Percentiles rank a stretch among this genome's conserved stretches.
Evolutionary conservation across 2,888 invertebrate species (phyloP).

Genomic region (Busseola fusca): DNA sequence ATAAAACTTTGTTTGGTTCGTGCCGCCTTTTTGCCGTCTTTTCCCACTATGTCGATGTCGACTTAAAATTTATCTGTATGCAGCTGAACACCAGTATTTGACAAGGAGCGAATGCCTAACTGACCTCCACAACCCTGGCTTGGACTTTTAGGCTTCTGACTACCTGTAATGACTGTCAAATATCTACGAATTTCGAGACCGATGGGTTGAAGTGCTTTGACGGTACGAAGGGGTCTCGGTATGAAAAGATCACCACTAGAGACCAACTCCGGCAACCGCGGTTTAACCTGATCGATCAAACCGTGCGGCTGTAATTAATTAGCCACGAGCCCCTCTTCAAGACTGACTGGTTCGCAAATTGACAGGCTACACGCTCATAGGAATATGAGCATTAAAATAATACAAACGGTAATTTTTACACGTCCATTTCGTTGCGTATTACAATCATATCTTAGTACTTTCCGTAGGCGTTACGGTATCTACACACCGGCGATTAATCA

Average conservation of each 20-base stretch:
- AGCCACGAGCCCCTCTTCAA: neutral
- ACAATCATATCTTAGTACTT: constrained; percentile 50
- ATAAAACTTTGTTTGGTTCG: constrained; percentile 1
- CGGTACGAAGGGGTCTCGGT: neutral
- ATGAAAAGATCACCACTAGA: neutral
- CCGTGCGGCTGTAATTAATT: neutral
- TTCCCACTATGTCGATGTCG: neutral
- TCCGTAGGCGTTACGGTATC: constrained; percentile 65
- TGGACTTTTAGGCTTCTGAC: neutral
- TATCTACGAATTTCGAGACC: neutral
- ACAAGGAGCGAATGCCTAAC: neutral
- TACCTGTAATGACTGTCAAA: neutral
- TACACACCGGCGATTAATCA: constrained; percentile 69
- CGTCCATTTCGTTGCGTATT: constrained; percentile 54
- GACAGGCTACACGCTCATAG: constrained; percentile 14
- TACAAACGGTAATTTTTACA: constrained; percentile 43
- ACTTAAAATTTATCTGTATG: neutral
- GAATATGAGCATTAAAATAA: constrained; percentile 33
- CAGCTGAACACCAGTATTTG: neutral
- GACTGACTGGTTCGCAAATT: neutral
- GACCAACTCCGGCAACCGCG: neutral
- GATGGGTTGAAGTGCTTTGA: neutral
- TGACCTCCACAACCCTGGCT: neutral
- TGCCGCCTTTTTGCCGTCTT: neutral
- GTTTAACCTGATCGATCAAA: neutral